Conservation (phyloP, 2,888 invertebrate genomes). For the Aplocera efformata region DNA sequence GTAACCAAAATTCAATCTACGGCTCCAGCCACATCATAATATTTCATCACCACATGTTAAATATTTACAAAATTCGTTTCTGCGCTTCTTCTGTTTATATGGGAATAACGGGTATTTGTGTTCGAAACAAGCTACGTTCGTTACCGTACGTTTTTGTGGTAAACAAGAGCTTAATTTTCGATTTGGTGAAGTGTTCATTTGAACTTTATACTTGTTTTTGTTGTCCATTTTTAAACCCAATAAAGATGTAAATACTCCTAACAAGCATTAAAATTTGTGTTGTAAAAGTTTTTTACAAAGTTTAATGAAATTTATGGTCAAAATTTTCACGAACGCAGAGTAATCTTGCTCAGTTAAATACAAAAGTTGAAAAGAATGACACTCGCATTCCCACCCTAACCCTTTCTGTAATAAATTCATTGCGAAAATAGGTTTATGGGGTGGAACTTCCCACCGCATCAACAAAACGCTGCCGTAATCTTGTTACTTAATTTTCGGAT, state of each 20-base stretch:
- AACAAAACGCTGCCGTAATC: slow-evolving; percentile 61
- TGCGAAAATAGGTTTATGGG: slow-evolving; percentile 64
- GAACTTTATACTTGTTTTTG: slow-evolving; percentile 21
- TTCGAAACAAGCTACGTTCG: slow-evolving; percentile 29
- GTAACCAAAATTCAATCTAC: slow-evolving; percentile 75
- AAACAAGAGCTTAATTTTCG: slow-evolving; percentile 43
- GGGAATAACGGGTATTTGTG: slow-evolving; percentile 40
- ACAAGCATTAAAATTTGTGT: slow-evolving; percentile 2
- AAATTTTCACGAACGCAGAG: slow-evolving; percentile 10
- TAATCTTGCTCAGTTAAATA: slow-evolving; percentile 9
- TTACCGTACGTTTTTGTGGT: slow-evolving; percentile 31
- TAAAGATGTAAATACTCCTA: slow-evolving; percentile 11
- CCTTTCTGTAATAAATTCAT: slow-evolving; percentile 62
- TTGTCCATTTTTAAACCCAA: slow-evolving; percentile 19
- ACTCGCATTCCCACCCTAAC: slow-evolving; percentile 45
- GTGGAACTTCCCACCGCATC: slow-evolving; percentile 56
- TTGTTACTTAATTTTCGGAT: slow-evolving; percentile 69
- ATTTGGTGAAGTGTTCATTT: slow-evolving; percentile 35
- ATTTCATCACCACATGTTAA: slow-evolving; percentile 60
- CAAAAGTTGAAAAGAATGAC: slow-evolving; percentile 23
- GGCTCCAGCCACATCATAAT: slow-evolving; percentile 64
- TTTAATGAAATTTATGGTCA: slow-evolving; percentile 2
- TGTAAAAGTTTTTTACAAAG: slow-evolving; percentile 1
- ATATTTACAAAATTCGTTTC: slow-evolving; percentile 52
- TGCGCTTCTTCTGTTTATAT: slow-evolving; percentile 44